Evolutionary conservation across 2,113 vertebrate species (phyloP).

Genomic region (Columba livia): DNA sequence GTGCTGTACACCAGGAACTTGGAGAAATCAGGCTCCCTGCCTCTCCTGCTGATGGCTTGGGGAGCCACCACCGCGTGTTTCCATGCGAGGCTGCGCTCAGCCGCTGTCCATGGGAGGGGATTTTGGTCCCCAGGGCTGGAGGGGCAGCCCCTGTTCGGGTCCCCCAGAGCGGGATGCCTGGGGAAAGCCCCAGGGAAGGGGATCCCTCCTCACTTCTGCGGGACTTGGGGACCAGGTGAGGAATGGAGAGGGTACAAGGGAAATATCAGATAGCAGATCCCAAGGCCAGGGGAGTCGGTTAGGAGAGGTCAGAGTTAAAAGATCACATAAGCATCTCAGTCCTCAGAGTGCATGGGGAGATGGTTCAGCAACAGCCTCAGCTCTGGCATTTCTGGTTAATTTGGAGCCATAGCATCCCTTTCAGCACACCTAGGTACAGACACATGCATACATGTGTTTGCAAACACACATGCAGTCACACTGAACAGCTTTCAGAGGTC

Average conservation of each 20-base stretch:
- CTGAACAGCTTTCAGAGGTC: neutral
- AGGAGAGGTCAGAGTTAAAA: neutral
- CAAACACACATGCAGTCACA: neutral
- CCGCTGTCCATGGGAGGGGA: neutral
- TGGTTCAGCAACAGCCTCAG: neutral
- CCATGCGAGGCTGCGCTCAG: neutral
- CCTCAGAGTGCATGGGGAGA: rapidly evolving
- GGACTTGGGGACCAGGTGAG: neutral
- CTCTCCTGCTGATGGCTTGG: rapidly evolving
- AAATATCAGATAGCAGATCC: rapidly evolving
- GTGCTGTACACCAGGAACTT: neutral
- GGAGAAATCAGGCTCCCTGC: rapidly evolving
- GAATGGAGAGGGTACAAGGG: neutral
- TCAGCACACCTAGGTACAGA: neutral
- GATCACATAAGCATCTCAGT: neutral
- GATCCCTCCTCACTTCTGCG: rapidly evolving
- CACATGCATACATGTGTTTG: rapidly evolving
- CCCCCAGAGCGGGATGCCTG: rapidly evolving
- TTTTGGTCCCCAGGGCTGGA: neutral
- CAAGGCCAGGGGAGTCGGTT: neutral
- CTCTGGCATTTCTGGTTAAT: neutral
- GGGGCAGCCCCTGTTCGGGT: rapidly evolving
- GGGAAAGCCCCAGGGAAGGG: neutral
- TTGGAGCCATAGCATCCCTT: neutral
- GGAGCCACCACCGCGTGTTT: neutral